Conservation (phyloP, 2,797 vertebrate genomes). For the Scyliorhinus canicula region DNA sequence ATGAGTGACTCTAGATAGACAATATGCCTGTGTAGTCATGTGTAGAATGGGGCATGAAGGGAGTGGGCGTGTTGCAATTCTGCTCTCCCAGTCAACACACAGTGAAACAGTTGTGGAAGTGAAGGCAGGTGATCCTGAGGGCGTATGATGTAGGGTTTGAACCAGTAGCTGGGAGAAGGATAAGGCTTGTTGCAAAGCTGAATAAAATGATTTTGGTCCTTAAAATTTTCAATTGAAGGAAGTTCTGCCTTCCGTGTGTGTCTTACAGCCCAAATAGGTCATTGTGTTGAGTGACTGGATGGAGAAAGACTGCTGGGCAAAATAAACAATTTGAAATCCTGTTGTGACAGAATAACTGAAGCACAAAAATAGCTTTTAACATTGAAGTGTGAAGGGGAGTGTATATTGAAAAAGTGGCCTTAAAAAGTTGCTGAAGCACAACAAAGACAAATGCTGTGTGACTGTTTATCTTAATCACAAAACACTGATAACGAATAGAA, state of each 20-base stretch:
- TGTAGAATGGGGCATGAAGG: too few relatives aligned
- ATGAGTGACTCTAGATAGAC: neutral
- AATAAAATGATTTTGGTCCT: neutral
- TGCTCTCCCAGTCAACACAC: neutral
- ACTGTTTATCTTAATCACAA: neutral
- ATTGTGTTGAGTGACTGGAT: neutral
- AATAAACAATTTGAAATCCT: neutral
- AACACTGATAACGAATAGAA: neutral
- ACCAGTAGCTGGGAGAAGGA: neutral
- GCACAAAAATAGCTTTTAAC: neutral
- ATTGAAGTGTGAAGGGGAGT: neutral
- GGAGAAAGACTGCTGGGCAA: neutral
- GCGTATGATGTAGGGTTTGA: neutral
- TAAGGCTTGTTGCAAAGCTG: neutral
- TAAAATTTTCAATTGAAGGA: neutral
- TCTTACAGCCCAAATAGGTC: neutral
- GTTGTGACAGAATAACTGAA: neutral
- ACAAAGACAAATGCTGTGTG: neutral
- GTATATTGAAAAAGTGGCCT: neutral
- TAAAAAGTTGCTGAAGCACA: neutral
- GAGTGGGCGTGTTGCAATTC: neutral
- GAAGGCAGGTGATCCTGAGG: neutral
- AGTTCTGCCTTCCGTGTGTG: neutral
- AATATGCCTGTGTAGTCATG: too few relatives aligned
- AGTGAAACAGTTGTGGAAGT: neutral